A percentile compares a stretch with the other conserved stretches of the same genome.
Conservation (phyloP, 2,888 invertebrate genomes). For the Drosophila quinaria region DNA sequence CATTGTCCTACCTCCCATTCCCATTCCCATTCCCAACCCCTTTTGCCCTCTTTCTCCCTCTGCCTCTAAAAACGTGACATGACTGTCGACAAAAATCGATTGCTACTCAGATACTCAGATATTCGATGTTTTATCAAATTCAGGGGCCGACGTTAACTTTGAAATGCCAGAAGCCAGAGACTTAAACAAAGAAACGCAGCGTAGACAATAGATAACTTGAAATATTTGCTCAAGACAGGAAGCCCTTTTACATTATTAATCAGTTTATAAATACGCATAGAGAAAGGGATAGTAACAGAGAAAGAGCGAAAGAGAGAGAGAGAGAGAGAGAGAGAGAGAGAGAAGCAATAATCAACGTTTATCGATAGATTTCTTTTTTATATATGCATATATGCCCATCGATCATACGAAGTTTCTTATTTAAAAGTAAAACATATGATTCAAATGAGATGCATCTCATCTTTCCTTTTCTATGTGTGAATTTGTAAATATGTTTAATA, state of each 20-base stretch:
- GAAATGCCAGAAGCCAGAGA: conserved; percentile 53
- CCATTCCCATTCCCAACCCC: background rate
- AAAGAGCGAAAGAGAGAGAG: background rate
- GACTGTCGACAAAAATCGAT: conserved; percentile 62
- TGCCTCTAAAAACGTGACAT: conserved; percentile 56
- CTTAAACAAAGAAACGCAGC: conserved; percentile 44
- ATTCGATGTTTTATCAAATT: conserved; percentile 33
- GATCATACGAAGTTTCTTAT: background rate
- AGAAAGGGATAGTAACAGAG: background rate
- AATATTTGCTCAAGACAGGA: conserved; percentile 79
- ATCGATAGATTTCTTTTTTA: background rate
- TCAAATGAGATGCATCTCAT: background rate
- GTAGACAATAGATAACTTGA: conserved; percentile 59
- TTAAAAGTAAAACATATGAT: background rate
- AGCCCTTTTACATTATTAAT: conserved; percentile 78
- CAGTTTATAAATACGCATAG: conserved; percentile 66
- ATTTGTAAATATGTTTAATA: background rate
- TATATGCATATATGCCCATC: background rate
- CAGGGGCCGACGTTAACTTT: conserved; percentile 52
- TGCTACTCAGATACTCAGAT: conserved; percentile 27
- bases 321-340: background rate
- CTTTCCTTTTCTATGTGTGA: background rate
- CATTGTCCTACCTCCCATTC: conserved; percentile 53
- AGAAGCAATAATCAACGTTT: background rate
- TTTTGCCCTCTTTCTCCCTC: background rate